Conservation (phyloP, 2,888 invertebrate genomes). For the Chymomyza caudatula region DNA sequence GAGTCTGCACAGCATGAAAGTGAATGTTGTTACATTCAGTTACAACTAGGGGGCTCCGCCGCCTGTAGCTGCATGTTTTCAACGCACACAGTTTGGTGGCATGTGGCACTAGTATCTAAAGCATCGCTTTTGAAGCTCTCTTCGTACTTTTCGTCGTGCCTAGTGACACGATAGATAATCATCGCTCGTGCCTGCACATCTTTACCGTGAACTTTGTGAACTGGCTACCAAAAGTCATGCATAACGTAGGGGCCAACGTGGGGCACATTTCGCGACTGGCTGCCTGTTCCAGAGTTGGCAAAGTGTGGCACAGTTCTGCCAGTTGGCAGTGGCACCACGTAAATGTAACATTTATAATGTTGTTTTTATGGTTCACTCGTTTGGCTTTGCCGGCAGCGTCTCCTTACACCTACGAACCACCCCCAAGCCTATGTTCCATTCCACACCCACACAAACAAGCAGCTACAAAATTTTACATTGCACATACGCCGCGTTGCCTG, state of each 20-base stretch:
- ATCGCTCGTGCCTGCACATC: not conserved
- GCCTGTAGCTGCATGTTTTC: too few relatives aligned
- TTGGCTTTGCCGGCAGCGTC: slow-evolving; percentile 17
- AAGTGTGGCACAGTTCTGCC: not conserved
- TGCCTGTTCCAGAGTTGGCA: not conserved
- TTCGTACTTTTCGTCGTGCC: too few relatives aligned
- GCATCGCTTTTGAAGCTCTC: too few relatives aligned
- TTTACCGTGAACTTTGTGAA: slow-evolving; percentile 20
- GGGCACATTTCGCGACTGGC: slow-evolving; percentile 26
- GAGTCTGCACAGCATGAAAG: too few relatives aligned
- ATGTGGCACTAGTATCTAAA: too few relatives aligned
- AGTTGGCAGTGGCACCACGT: slow-evolving; percentile 38
- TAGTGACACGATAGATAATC: not conserved
- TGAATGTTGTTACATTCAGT: too few relatives aligned
- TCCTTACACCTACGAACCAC: not conserved
- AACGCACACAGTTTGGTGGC: too few relatives aligned
- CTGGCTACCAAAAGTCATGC: not conserved
- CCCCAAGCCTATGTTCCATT: too few relatives aligned
- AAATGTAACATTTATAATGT: slow-evolving; percentile 68
- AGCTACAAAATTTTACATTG: slow-evolving; percentile 12
- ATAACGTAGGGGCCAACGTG: slow-evolving; percentile 25
- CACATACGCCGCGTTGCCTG: slow-evolving; percentile 13
- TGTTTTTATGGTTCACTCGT: slow-evolving; percentile 61
- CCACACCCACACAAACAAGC: not conserved
- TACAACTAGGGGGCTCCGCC: too few relatives aligned